Percentiles rank a stretch among this genome's conserved stretches.
These are phyloP conservation scores for Hemiscyllium ocellatum DNA, from an alignment of 2,113 vertebrate genomes.

Conservation along the genomic window DNA sequence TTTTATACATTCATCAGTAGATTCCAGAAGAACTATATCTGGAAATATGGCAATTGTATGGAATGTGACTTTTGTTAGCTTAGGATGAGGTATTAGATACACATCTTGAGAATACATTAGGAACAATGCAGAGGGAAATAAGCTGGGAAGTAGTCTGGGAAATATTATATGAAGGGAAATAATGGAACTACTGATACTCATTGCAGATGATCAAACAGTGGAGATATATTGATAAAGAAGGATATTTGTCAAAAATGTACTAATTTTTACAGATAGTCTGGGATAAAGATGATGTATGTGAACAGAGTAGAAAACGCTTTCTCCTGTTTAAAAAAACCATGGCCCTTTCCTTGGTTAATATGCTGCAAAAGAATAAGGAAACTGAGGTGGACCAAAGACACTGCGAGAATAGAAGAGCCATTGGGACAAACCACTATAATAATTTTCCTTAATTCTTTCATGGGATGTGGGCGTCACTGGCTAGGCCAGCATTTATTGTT, in stretches of 20 bases:
- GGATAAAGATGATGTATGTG: background rate
- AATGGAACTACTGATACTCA: background rate
- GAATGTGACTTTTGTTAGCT: background rate
- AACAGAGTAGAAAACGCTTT: background rate
- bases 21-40: background rate
- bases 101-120: background rate
- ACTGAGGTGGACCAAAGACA: background rate
- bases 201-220: background rate
- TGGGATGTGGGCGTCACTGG: too few species aligned
- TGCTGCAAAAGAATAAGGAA: background rate
- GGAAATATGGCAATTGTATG: background rate
- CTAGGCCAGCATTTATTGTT: too few species aligned
- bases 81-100: background rate
- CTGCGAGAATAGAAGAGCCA: background rate
- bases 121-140: background rate
- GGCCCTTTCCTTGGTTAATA: background rate
- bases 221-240: background rate
- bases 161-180: background rate
- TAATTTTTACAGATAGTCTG: background rate
- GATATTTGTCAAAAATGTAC: background rate
- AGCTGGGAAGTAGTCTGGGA: background rate
- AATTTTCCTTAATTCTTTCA: too few species aligned
- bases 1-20: background rate
- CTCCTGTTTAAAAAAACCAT: background rate
- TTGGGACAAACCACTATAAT: background rate